phyloP scores from a whole-genome alignment of 2,113 vertebrate species.

The Apteryx owenii region DNA sequence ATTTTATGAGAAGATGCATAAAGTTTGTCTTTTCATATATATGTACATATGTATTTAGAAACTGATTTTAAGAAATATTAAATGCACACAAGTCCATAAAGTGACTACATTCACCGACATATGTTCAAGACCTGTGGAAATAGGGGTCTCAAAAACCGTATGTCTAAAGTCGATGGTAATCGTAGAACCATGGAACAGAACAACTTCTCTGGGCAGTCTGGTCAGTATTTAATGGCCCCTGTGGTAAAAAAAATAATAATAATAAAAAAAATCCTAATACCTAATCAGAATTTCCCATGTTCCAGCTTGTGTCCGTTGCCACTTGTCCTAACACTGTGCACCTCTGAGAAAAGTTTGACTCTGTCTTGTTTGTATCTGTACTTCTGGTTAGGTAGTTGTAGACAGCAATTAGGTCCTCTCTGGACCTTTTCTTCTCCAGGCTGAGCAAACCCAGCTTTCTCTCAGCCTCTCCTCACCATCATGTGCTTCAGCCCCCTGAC shows the following conservation, averaged over 20 bases:
- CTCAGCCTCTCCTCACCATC: not conserved
- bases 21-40: not conserved
- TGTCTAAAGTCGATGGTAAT: not conserved
- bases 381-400: not conserved
- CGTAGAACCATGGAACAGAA: not conserved
- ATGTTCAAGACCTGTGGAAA: not conserved
- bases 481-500: not conserved
- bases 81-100: not conserved
- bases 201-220: not conserved
- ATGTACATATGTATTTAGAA: not conserved
- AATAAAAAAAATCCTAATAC: not conserved
- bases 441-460: not conserved
- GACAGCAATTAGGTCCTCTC: not conserved
- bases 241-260: not conserved
- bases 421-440: not conserved
- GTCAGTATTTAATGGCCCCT: not conserved
- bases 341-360: not conserved
- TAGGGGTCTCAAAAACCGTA: not conserved
- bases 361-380: not conserved
- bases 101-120: not conserved
- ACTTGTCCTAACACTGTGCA: not conserved
- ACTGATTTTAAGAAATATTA: constrained; percentile 5
- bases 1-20: not conserved
- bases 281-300: not conserved
- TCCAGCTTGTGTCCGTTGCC: not conserved